A percentile compares a stretch with the other conserved stretches of the same genome.
Conservation (phyloP, 2,888 invertebrate species). For the Theodoxus fluviatilis region DNA sequence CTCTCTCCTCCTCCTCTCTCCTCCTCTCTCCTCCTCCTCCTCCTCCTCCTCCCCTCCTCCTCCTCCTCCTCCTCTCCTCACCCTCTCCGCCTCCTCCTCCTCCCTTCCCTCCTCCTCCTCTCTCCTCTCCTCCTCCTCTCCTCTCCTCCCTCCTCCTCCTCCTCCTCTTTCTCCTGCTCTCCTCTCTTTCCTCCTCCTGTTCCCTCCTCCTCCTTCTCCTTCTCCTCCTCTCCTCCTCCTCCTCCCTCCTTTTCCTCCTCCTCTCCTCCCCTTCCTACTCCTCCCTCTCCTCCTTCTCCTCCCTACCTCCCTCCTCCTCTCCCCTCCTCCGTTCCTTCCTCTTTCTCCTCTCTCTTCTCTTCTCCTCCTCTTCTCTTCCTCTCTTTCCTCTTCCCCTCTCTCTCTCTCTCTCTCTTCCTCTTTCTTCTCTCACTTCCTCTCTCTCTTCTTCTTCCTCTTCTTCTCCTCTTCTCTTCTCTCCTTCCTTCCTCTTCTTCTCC, state of each 20-base stretch:
- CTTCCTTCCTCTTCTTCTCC: too few relatives aligned
- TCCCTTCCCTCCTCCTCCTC: background rate
- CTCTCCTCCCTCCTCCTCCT: background rate
- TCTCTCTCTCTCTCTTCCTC: too few relatives aligned
- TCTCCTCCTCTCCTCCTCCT: background rate
- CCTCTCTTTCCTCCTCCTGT: background rate
- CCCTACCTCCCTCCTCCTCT: background rate
- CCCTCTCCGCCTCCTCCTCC: background rate
- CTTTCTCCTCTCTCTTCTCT: too few relatives aligned
- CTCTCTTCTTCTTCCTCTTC: too few relatives aligned
- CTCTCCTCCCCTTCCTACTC: background rate
- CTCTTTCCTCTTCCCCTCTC: too few relatives aligned
- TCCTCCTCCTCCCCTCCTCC: background rate
- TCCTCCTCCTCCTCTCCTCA: background rate
- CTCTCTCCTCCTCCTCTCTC: background rate
- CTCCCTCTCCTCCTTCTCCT: background rate
- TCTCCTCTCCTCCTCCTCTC: too few relatives aligned
- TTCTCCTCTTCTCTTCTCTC: too few relatives aligned
- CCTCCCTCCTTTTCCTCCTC: background rate
- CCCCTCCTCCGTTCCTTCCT: background rate
- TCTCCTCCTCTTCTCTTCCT: too few relatives aligned
- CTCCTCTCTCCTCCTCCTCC: background rate
- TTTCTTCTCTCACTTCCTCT: too few relatives aligned
- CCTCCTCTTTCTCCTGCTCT: background rate
- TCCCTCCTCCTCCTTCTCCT: background rate